Evolutionary conservation across 2,888 invertebrate genomes (phyloP), one percentile per base, ranked within the genome.

Genomic region (Cheilosia urbana): DNA sequence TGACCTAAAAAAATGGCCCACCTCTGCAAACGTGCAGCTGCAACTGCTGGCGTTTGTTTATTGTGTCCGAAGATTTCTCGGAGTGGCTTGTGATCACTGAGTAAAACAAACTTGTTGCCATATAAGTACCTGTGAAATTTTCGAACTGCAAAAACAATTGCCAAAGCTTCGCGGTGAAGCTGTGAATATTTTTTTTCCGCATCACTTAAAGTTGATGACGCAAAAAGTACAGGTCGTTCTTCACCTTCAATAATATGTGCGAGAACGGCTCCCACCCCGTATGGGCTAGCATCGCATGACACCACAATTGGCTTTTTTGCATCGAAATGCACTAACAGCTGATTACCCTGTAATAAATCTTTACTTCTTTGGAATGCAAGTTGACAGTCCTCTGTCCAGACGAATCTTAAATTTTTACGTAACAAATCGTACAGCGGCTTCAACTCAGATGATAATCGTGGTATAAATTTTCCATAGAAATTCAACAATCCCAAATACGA

Each of bases 61-160:
- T 11, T 89, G 60, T 7, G 88, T 68, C 30, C 83, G 71, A 71
- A 42, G n/a, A n/a, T 7, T 30, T 30, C 30, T 30, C 7, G 30
- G 1, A 30, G 30, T 30, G 30, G 30, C 30, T 30, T 30, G 5
- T 87, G 82, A 68, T 90, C 89, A 11, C 82, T 88, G 66, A 80
- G 37, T 37, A 89, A 24, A 7, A 24, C 58, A 60, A 89, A 88
- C 27, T 73, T 45, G 15, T 84, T 58, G 19, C 5, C 92, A 93
- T 87, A 91, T 2, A 93, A 55, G 84, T 91, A 93, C 27, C 90
- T 88, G 65, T 91, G 90, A 88, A 92, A 93, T 87, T 90, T 90
- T 30, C 89, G 88, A 2, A 92, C 89, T 1, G 90, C 92, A 79
- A 88, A 92, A 15, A 92, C 87, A 4, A 92, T 88, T 15, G 90